Percentiles rank a stretch among this genome's conserved stretches.
Evolutionary conservation across 2,797 vertebrate genomes (phyloP).

Genomic region (Euthynnus affinis): DNA sequence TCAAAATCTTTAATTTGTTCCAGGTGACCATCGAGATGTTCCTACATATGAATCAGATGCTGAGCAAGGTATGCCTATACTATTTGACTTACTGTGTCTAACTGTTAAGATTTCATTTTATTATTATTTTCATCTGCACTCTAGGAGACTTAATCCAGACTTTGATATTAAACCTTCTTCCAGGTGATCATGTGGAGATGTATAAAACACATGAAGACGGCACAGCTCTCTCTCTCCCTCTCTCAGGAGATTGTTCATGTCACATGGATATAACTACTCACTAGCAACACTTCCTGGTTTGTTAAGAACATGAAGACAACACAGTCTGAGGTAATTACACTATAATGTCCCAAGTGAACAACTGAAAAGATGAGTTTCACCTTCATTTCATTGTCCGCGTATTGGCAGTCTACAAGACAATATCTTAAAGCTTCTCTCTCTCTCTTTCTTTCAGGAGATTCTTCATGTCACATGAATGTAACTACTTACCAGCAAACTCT

Average conservation of each 20-base stretch:
- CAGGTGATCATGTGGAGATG: background rate
- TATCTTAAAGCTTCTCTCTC: background rate
- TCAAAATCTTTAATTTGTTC: constrained; percentile 1
- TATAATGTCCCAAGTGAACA: background rate
- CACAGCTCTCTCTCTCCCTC: background rate
- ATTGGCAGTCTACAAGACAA: background rate
- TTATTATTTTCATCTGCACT: background rate
- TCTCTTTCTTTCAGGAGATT: background rate
- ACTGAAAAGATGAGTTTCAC: background rate
- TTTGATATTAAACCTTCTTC: constrained; percentile 8
- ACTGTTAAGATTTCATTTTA: fast-evolving
- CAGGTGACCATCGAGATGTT: background rate
- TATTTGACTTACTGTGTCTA: fast-evolving
- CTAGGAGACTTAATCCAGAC: background rate
- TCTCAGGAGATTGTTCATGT: background rate
- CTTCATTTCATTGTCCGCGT: background rate
- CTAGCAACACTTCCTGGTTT: background rate
- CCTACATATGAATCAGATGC: too few relatives aligned
- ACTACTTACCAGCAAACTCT: background rate
- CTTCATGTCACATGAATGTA: fast-evolving
- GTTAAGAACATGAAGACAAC: too few relatives aligned
- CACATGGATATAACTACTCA: background rate
- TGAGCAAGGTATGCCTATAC: constrained; percentile 11
- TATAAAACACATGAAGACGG: too few relatives aligned
- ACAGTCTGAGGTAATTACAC: constrained; percentile 24